Evolutionary conservation across 64 coral and sea anemone species (phyloP).

Genomic region (Montipora foliosa): DNA sequence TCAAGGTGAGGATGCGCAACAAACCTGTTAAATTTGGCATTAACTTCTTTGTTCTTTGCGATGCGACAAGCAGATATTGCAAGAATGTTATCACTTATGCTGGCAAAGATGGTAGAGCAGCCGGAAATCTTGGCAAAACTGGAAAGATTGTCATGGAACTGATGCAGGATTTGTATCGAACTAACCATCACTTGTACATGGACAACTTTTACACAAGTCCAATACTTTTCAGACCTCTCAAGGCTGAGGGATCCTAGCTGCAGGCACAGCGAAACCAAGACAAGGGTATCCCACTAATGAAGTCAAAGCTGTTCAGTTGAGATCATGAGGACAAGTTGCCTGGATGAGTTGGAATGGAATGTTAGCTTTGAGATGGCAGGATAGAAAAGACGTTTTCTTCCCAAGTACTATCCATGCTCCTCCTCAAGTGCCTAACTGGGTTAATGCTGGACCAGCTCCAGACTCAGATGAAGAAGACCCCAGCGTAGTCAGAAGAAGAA

Average conservation of each 20-base stretch:
- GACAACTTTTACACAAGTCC: slow-evolving; percentile 61
- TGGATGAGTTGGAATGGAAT: slow-evolving; percentile 17
- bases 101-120: slow-evolving; percentile 7
- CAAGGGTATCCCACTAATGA: slow-evolving; percentile 1
- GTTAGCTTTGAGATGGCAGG: slow-evolving; percentile 41
- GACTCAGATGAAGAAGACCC: too few relatives aligned
- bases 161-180: slow-evolving; percentile 41
- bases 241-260: background rate
- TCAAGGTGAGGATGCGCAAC: slow-evolving; percentile 48
- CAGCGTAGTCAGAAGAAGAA: background rate
- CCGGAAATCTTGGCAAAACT: background rate
- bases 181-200: slow-evolving; percentile 50
- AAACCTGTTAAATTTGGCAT: slow-evolving; percentile 55
- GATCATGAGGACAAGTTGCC: background rate
- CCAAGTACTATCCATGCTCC: slow-evolving; percentile 59
- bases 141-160: slow-evolving; percentile 36
- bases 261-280: background rate
- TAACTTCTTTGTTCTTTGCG: slow-evolving; percentile 62
- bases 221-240: background rate
- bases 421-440: slow-evolving; percentile 1
- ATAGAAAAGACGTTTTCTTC: slow-evolving; percentile 61
- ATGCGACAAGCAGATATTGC: slow-evolving; percentile 51
- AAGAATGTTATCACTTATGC: slow-evolving; percentile 22
- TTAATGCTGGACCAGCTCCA: too few relatives aligned
- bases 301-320: background rate